Base-by-base conservation (phyloP, 2,888 invertebrate species). In the Gastrophysa polygoni region DNA sequence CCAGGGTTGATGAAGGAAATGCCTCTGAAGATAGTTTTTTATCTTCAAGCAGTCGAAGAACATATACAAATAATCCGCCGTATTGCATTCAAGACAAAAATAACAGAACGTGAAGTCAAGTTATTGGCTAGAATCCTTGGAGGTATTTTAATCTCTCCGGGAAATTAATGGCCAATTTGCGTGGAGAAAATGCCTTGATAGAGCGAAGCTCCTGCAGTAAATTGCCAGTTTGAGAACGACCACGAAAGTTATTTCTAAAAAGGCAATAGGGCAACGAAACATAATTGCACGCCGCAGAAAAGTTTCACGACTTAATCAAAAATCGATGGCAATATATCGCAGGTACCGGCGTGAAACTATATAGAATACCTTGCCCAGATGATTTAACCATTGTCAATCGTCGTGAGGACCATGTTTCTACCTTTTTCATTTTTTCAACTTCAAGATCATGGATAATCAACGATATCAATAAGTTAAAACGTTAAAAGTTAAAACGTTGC, bases 81-180 rank as follows among this genome's bases (percentile, higher is more conserved):
- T n/a, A n/a, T n/a, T n/a, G n/a, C n/a, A 24, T 24, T 24, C 4
- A 24, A 24, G 24, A 7, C 24, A 24, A 3, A 24, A 24, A 24
- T 24, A 24, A 24, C 24, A 24, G 7, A 24, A 24, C 24, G 24
- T 24, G 24, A 38, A 38, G 38, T 38, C 14, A 38, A 38, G 14
- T 6, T 14, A n/a, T n/a, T n/a, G n/a, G 38, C 38, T 38, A n/a
- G 14, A 38, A 38, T 38, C 38, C 38, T 38, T 38, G n/a, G 14
- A n/a, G 38, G 38, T 38, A 38, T 38, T 38, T 38, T 38, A 14
- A 38, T 38, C 38, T 38, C 14, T 38, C 14, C 14, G 38, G 38
- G 14, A 38, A 38, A 63, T 59, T 63, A 59, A 63, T 59, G 55
- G 29, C 16, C 56, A 63, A 56, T 55, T 63, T 63, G 52, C 28